phyloP scores from a whole-genome alignment of 2,797 vertebrate species.

The Gallinago stenura region DNA sequence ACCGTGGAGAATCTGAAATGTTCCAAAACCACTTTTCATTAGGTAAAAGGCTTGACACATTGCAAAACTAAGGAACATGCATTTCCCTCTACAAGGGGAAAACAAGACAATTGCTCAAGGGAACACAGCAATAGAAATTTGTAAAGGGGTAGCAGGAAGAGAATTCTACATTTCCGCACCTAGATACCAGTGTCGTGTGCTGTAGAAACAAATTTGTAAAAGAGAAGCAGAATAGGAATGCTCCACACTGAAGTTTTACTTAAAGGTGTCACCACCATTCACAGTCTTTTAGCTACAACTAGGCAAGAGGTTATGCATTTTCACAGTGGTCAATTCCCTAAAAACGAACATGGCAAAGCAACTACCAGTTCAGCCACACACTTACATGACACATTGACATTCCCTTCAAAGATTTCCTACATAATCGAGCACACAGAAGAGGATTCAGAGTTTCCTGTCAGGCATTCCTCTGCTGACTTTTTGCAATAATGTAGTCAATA shows the following conservation, averaged over 20 bases:
- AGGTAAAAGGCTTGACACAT: background rate
- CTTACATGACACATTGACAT: rapidly evolving
- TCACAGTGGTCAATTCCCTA: background rate
- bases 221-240: background rate
- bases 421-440: background rate
- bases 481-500: background rate
- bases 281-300: background rate
- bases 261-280: background rate
- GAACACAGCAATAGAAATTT: background rate
- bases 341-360: background rate
- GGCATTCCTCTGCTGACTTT: background rate
- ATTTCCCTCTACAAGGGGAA: background rate
- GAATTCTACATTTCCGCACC: conserved; percentile 13
- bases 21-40: background rate
- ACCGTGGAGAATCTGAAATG: background rate
- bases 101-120: background rate
- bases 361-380: background rate
- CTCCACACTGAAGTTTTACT: background rate
- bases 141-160: background rate
- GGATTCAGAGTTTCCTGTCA: background rate
- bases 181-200: conserved; percentile 13
- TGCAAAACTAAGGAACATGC: background rate
- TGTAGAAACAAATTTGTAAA: background rate
- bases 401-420: background rate
- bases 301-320: background rate